Conservation (phyloP, 1,140 invertebrate genomes). For the Drosophila micromelanica region DNA sequence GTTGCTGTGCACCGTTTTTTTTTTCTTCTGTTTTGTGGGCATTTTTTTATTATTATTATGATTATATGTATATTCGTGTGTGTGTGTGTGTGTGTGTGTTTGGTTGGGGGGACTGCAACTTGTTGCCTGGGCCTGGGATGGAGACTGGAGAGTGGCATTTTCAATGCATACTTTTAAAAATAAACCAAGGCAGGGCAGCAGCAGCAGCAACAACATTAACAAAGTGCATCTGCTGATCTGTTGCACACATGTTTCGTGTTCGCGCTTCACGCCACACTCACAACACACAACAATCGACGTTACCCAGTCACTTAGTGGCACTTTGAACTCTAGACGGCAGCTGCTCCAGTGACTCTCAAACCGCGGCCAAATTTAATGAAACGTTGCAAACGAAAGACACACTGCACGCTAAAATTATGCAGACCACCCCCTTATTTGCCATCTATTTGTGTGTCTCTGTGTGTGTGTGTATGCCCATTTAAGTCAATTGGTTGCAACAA, state of each 20-base stretch:
- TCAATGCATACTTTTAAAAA: constrained; percentile 57
- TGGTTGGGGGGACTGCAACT: constrained; percentile 63
- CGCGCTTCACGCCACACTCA: constrained; percentile 26
- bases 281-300: constrained; percentile 16
- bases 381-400: constrained; percentile 25
- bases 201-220: constrained; percentile 19
- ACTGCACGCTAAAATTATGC: constrained; percentile 41
- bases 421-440: constrained; percentile 16
- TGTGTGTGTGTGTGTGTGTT: constrained; percentile 43
- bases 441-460: constrained; percentile 12
- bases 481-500: constrained; percentile 60
- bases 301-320: constrained; percentile 76
- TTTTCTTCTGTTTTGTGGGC: constrained; percentile 26
- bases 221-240: constrained; percentile 52
- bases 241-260: constrained; percentile 59
- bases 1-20: constrained; percentile 33
- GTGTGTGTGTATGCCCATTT: constrained; percentile 41
- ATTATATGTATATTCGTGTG: constrained; percentile 31
- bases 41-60: constrained; percentile 47
- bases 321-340: constrained; percentile 58
- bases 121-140: constrained; percentile 50
- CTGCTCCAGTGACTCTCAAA: constrained; percentile 52
- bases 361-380: constrained; percentile 28
- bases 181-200: constrained; percentile 59
- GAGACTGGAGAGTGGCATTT: constrained; percentile 50